These are phyloP conservation scores for Psittacula cyanocephala DNA, from an alignment of 2,113 vertebrate species.

Conservation along the genomic window DNA sequence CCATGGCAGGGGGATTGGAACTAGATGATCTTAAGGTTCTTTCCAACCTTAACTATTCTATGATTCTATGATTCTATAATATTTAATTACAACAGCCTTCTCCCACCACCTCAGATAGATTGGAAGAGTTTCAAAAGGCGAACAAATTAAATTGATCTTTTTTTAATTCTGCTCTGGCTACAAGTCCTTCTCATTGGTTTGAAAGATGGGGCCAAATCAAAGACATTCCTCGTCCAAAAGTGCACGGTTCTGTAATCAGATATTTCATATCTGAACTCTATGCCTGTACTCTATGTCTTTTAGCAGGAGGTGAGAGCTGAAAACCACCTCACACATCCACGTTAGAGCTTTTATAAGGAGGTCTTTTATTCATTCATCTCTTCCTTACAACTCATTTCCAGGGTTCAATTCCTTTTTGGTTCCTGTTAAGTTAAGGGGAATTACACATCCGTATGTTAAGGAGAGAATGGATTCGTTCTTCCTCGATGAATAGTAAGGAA, in stretches of 20 bases:
- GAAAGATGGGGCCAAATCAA: background rate
- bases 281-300: background rate
- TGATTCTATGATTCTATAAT: background rate
- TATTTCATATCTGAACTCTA: background rate
- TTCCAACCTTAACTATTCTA: no score
- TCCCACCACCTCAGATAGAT: background rate
- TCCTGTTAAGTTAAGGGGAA: background rate
- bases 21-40: no score
- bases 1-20: no score
- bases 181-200: background rate
- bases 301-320: background rate
- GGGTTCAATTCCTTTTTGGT: background rate
- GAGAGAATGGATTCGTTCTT: constrained; percentile 9
- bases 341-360: background rate
- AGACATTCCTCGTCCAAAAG: background rate
- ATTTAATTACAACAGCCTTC: background rate
- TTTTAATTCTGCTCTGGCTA: background rate
- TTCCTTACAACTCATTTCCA: background rate
- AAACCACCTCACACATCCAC: background rate
- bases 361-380: background rate
- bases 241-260: background rate
- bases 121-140: background rate
- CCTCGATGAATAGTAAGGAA: background rate
- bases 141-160: background rate
- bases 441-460: background rate